phyloP scores from a whole-genome alignment of 2,113 vertebrate species.

The cattle (Bos taurus) region DNA sequence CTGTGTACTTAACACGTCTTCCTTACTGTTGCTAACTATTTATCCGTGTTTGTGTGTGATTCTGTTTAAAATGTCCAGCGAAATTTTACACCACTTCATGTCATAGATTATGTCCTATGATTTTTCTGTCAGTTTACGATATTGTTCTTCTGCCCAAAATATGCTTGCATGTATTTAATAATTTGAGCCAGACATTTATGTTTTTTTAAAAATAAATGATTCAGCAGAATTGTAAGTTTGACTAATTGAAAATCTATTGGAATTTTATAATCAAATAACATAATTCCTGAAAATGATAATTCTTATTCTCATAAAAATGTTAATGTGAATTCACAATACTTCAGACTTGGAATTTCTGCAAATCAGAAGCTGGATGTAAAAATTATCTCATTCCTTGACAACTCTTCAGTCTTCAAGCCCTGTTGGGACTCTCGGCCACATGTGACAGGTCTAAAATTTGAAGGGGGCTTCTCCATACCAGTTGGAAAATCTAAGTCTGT shows the following conservation, averaged over 20 bases:
- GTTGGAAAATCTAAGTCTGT: not conserved
- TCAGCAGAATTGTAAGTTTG: not conserved
- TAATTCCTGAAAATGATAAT: not conserved
- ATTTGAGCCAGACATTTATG: not conserved
- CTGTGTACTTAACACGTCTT: not conserved
- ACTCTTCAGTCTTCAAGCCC: not conserved
- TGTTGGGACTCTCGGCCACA: not conserved
- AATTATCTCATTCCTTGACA: not conserved
- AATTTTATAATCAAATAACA: not conserved
- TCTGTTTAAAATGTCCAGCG: not conserved
- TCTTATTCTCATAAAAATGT: not conserved
- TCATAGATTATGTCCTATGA: not conserved
- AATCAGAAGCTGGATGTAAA: not conserved
- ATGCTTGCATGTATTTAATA: not conserved
- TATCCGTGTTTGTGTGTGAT: not conserved
- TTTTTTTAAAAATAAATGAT: not conserved
- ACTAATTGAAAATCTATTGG: not conserved
- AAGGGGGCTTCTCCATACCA: not conserved
- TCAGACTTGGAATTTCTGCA: not conserved
- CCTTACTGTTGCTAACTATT: not conserved
- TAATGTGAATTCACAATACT: not conserved
- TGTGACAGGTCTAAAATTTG: not conserved
- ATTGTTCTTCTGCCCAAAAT: not conserved
- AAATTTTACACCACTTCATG: not conserved
- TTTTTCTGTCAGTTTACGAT: not conserved